These are phyloP conservation scores for Varecia variegata DNA, from an alignment of 2,797 vertebrate species.

Conservation along the genomic window DNA sequence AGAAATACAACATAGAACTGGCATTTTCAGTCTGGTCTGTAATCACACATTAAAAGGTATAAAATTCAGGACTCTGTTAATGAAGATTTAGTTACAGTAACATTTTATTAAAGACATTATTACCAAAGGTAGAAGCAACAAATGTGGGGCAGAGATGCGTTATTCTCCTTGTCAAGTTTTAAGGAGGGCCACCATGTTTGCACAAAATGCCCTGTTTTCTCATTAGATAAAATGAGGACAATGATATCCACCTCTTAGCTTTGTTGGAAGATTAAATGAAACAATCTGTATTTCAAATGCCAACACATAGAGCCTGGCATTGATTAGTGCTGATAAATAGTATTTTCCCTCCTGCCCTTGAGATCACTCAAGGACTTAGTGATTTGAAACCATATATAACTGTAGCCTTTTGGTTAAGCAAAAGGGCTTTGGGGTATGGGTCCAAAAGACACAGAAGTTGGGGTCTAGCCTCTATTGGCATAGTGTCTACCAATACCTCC, in stretches of 20 bases:
- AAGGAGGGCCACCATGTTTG: background rate
- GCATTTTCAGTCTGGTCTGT: background rate
- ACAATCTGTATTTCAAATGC: background rate
- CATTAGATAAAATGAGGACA: background rate
- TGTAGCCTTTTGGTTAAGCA: background rate
- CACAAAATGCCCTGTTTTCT: background rate
- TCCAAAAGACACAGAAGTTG: background rate
- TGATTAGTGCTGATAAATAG: background rate
- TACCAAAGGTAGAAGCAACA: background rate
- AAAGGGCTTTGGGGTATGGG: background rate
- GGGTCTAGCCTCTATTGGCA: background rate
- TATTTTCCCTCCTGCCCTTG: background rate
- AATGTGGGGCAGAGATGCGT: background rate
- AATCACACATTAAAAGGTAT: background rate
- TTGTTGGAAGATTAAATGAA: background rate
- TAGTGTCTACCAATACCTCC: background rate
- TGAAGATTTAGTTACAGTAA: background rate
- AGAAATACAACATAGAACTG: background rate
- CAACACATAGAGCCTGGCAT: background rate
- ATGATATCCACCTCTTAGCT: background rate
- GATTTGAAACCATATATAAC: background rate
- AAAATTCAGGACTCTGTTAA: background rate
- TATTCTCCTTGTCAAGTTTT: background rate
- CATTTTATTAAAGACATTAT: background rate
- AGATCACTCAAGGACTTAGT: background rate